Base-by-base conservation (phyloP, 2,797 vertebrate species). In the Lutjanus argentimaculatus region DNA sequence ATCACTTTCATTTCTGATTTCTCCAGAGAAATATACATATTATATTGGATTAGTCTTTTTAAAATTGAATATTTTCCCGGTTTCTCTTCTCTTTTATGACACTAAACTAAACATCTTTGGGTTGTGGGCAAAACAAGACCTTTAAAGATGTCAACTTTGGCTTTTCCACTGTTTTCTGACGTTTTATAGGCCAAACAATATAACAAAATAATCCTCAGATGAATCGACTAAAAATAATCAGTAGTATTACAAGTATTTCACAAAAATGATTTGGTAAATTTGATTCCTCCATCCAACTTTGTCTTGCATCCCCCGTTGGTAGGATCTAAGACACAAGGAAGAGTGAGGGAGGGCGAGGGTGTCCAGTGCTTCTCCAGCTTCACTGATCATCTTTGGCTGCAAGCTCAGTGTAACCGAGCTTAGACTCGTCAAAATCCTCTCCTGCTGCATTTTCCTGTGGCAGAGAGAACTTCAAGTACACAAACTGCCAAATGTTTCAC, bases 391-490 rank as follows among this genome's bases (percentile, higher is more conserved):
- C 66, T 55, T 25, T 51, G 65, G 83, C 80, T 67, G 59, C 57
- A 3, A 30, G 40, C 42, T 71, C 56, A 15, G 15, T 10, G 21
- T 14, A 48, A 72, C 64, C 62, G 13, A 70, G 64, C 64, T 43
- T 48, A 64, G 36, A 1, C 59, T 77, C 78, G 55, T 64, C 25
- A 30, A 61, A 63, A 40, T 46, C 59, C 40, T 76, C 57, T 48
- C 67, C 57, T 70, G 64, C 58, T 71, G 65, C 63, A 56, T 83
- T 64, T 69, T 72, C 56, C 53, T 12, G n/a, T 11, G 45, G 56
- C 67, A 58, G 51, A 71, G 67, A 53, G 30, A 78, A 21, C 57
- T 79, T 66, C 21, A 57, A 75, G 58, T 6, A 69, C 30, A 14
- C 30, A 45, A 7, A 19, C 48, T 66, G 72, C 80, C 73, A 82